Evolutionary conservation across 1,140 invertebrate genomes (phyloP), one percentile per base, ranked within the genome.

Genomic region (Ostrea denselamellosa): DNA sequence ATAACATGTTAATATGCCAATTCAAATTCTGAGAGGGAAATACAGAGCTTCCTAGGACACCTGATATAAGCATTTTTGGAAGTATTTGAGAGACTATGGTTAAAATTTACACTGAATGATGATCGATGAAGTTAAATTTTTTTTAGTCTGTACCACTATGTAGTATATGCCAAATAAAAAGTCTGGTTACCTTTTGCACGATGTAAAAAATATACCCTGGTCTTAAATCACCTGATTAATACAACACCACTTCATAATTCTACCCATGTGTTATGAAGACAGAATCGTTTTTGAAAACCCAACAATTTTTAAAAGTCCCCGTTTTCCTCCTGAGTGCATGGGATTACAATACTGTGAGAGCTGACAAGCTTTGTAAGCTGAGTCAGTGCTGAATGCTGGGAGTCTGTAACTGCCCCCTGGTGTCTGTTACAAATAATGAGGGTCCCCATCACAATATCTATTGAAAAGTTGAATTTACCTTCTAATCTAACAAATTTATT

Each of bases 401-500:
- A 77, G 9, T 77, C 28, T 34, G 58, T 19, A 17, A 22, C 68
- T 28, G 25, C 68, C 68, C 68, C 68, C 68, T 25, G 28, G 68
- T 77, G 68, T 77, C 22, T 10, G 68, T 77, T 77, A 77, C 68
- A 77, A 25, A 77, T 77, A 77, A 77, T 77, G 25, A 12, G n/a
- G 28, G 17, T 14, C 68, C 28, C 28, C 68, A 77, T 28, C 25
- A 25, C 68, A 77, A 77, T 28, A 77, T 77, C 68, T 77, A 77
- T 77, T 77, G 68, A 77, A 12, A 77, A 28, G 28, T 10, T 25
- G 8, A 77, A 25, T 22, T 77, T 77, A 77, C 68, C 68, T 77
- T 77, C 28, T 77, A 77, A 77, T 77, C 68, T 28, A 28, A 77
- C 68, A 77, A 77, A 77, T 77, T 77, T 77, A 77, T 77, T 77